Conservation (phyloP, 2,113 vertebrate genomes). For the Cyanoramphus novaezelandiae region DNA sequence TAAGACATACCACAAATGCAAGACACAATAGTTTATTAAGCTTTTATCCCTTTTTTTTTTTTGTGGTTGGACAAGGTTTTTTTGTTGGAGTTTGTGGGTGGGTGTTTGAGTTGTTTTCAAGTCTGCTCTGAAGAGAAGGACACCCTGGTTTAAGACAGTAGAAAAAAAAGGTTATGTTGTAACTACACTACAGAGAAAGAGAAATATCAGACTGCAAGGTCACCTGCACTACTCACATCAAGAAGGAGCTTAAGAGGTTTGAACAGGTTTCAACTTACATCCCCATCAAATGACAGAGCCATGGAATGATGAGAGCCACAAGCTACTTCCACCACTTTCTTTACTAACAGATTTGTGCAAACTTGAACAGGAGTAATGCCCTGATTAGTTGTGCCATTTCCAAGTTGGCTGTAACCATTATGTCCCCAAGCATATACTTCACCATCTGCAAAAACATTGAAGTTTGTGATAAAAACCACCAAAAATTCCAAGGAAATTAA, state of each 20-base stretch:
- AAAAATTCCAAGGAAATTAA: background rate
- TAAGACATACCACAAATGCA: background rate
- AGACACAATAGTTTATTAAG: background rate
- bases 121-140: background rate
- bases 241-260: constrained; percentile 2
- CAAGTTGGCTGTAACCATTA: constrained; percentile 95
- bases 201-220: background rate
- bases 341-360: constrained; percentile 87
- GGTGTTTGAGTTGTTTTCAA: background rate
- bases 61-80: fast-evolving
- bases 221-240: background rate
- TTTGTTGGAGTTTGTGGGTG: fast-evolving
- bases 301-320: constrained; percentile 98
- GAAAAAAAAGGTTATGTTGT: background rate
- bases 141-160: background rate
- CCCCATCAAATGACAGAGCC: constrained; percentile 88
- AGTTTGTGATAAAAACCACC: background rate
- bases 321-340: constrained; percentile 89
- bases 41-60: background rate
- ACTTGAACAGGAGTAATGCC: constrained; percentile 89
- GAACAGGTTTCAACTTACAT: constrained; percentile 80
- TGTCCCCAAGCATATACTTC: constrained; percentile 96
- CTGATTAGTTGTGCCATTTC: constrained; percentile 93
- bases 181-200: background rate
- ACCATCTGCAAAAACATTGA: constrained; percentile 81